Evolutionary conservation across 2,113 vertebrate species (phyloP), one percentile per base, ranked within the genome.

Genomic region (Circaetus cinerascens): DNA sequence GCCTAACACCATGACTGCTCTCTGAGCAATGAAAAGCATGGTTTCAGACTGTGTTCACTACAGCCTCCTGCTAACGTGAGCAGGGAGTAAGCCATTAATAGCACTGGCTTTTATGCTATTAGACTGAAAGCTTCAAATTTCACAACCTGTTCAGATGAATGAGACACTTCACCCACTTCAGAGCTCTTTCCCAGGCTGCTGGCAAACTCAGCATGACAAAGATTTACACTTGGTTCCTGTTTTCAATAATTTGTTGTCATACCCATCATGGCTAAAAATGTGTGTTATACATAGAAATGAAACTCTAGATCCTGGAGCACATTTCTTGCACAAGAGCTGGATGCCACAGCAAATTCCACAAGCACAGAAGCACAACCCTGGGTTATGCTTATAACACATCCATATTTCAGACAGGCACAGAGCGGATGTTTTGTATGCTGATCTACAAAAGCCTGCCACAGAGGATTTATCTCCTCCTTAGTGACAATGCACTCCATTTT

Each of bases 391-490:
- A 29, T 51, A 32, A 48, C 1, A 4, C 7, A 30, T 59, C 13
- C 18, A 0, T 68, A 20, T 21, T 59, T 83, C 69, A 92, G 55
- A 57, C 7, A 36, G 20, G 14, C 43, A 85, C 6, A 26, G 22
- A 29, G 27, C 0, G 1, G 7, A 19, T 72, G 14, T 15, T 29
- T 41, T 1, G 0, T 36, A 15, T 34, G 25, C 27, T 59, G 19
- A 68, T 64, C 34, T 72, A 53, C 46, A 72, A 82, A 78, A 82
- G 8, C 19, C 32, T 85, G 63, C 18, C 63, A 81, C 18, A 29
- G n/a, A 46, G 11, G 10, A 48, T 55, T 81, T 40, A 15, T 48
- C 26, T 48, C n/a, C 30, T 43, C 26, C 87, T 80, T 15, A 64
- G 13, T 32, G 18, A 51, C 27, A 74, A 36, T 27, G 7, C 8